Evolutionary conservation across 37 sponge, comb jelly and placozoan genomes (phyloP), one percentile per base, ranked within the genome.

Genomic region (Spongilla lacustris): DNA sequence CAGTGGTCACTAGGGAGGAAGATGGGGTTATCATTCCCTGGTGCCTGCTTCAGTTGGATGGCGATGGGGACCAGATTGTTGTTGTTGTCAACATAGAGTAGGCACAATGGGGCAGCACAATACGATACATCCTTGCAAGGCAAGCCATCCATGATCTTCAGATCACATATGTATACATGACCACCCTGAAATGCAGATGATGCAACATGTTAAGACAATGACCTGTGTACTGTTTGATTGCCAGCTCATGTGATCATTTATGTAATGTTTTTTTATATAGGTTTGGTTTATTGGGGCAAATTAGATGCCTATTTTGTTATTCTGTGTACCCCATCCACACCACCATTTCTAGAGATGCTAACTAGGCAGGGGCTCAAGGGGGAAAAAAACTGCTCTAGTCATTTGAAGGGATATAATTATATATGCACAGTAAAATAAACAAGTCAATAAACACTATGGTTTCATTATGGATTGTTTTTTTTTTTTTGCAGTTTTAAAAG

Each of bases 111-210:
- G 1, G 83, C 85, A 6, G 91, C 82, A 74, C 79, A 68, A 35
- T 82, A 83, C 31, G 32, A 77, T 17, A 81, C 85, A 86, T 85
- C 84, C 41, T 71, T 48, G 23, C 72, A 71, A 0, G 83, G 80
- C 21, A 93, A 37, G 25, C 77, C 86, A 36, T 89, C 84, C 85
- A 89, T 85, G 9, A 90, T 38, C 28, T 75, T 36, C 70, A 87
- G 69, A 50, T 90, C 90, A 89, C 80, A 75, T 11, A 93, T 90
- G 85, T 93, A 93, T 21, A 93, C 79, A 85, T 86, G 71, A 23
- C 90, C 90, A 82, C 27, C 87, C 94, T 93, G 79, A 23, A 88
- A 73, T n/a, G 73, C 17, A 25, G 36, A 49, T 25, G 28, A 46
- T 46, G n/a, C n/a, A n/a, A 46, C 71, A 36, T 36, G 27, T 30